Evolutionary conservation across 2,888 invertebrate species (phyloP), one percentile per base, ranked within the genome.

Genomic region (Linnaemya tessellans): DNA sequence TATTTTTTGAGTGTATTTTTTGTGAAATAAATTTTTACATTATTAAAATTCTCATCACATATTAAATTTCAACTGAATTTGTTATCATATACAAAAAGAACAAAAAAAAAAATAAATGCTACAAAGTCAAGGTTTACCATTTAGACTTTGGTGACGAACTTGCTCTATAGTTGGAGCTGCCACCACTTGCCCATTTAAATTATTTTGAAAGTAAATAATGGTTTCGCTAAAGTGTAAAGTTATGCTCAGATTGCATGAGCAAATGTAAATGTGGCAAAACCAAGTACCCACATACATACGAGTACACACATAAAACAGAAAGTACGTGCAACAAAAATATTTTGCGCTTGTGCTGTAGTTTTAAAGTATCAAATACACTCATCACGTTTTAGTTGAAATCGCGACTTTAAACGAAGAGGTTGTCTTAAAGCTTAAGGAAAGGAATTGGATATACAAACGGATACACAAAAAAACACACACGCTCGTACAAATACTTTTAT

Each of bases 311-410:
- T 60, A 20, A 35, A 35, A 20, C 54, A 65, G 43, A 60, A 43
- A 35, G 13, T 43, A 43, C 18, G 20, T 51, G 41, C 30, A 54
- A 0, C 1, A 35, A 80, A 60, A 65, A 58, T n/a, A 41, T 25
- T 43, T 54, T 43, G 56, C 35, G 54, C 46, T 80, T 71, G 30
- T 15, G 70, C 49, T 70, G 18, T 64, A 15, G 15, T 51, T 60
- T 80, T 83, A 38, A 70, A 62, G 38, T 35, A 60, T 79, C 51
- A 75, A 78, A 78, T 78, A 78, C 2, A 80, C 70, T 30, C 41
- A 80, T 70, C 74, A 83, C 82, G 71, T 80, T 85, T 85, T 43
- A 85, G 85, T 85, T 80, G 65, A 54, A 86, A 84, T 73, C 64
- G 75, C 79, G 75, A 86, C 71, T 86, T 67, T 64, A 74, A 79